phyloP scores from a whole-genome alignment of 92 coral and sea anemone species.

The Diadumene lineata region DNA sequence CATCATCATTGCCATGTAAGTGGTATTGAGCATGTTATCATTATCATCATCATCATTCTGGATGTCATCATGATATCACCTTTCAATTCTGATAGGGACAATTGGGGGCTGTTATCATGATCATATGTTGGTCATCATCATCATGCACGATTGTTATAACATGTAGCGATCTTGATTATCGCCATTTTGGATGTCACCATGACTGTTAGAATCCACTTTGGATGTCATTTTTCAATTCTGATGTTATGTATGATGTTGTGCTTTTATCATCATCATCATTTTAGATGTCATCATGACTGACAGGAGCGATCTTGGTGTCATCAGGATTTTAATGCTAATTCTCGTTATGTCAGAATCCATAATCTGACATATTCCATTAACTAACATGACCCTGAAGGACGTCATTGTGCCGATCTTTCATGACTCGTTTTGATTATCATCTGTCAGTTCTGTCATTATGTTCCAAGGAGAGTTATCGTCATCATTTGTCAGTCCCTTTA shows the following conservation, averaged over 20 bases:
- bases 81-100: background rate
- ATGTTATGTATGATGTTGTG: background rate
- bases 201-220: no score
- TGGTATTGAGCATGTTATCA: no score
- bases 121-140: background rate
- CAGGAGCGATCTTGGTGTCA: background rate
- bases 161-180: background rate
- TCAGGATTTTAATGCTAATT: background rate
- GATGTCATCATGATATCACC: background rate
- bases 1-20: no score
- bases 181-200: background rate
- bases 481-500: slow-evolving; percentile 49
- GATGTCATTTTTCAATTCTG: background rate
- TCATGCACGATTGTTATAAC: background rate
- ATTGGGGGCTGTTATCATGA: background rate
- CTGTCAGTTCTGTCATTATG: slow-evolving; percentile 66
- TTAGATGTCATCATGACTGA: background rate
- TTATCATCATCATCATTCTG: background rate
- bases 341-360: background rate
- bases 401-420: slow-evolving; percentile 3
- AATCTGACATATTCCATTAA: background rate
- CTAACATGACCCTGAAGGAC: background rate
- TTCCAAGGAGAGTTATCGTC: slow-evolving; percentile 66
- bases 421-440: slow-evolving; percentile 28
- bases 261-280: background rate